A percentile compares a stretch with the other conserved stretches of the same genome.
Conservation (phyloP, 2,113 vertebrate genomes). For the Halichoerus grypus region DNA sequence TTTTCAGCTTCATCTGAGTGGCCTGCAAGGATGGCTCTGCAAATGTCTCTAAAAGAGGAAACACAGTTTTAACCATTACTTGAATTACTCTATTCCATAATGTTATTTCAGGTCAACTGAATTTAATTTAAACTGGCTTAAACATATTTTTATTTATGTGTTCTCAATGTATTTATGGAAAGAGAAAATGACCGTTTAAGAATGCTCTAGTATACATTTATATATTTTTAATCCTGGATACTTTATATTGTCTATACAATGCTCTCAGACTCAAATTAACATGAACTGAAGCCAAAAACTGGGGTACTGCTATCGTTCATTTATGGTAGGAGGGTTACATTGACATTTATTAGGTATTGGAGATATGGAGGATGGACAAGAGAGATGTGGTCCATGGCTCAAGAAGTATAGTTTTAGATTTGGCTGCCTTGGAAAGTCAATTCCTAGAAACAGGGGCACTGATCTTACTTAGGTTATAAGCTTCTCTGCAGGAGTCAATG, state of each 20-base stretch:
- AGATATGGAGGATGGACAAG: not conserved
- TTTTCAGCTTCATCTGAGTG: conserved; percentile 97
- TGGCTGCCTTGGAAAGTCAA: not conserved
- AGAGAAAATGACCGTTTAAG: not conserved
- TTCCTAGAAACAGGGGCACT: not conserved
- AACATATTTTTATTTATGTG: not conserved
- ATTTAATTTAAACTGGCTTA: conserved; percentile 10
- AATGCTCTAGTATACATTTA: not conserved
- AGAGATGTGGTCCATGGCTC: not conserved
- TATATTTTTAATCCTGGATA: not conserved
- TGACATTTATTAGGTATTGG: not conserved
- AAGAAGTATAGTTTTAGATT: not conserved
- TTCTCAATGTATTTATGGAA: not conserved
- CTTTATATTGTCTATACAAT: not conserved
- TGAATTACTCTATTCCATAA: conserved; percentile 12
- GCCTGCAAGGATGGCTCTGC: conserved; percentile 98
- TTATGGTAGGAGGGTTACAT: not conserved
- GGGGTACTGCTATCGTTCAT: not conserved
- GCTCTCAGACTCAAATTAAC: not conserved
- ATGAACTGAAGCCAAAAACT: not conserved
- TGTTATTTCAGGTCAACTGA: not conserved
- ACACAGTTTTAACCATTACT: conserved; percentile 30
- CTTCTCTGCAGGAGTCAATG: not conserved
- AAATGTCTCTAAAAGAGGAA: conserved; percentile 92
- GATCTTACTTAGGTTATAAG: not conserved